Conservation (phyloP, 2,797 vertebrate species). For the Acanthornis magna region DNA sequence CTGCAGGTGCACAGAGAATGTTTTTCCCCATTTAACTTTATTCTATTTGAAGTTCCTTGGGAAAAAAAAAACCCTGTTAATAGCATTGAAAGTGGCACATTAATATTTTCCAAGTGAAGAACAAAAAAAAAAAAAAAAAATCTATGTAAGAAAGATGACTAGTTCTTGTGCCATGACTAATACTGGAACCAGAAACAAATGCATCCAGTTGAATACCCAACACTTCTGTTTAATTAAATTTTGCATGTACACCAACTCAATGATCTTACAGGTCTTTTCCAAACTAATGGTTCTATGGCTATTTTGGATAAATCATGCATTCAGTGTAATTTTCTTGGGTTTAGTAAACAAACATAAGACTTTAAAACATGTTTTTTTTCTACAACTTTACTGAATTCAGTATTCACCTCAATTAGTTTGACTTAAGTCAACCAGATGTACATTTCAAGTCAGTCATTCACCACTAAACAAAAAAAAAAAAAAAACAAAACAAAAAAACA, state of each 20-base stretch:
- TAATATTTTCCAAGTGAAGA: neutral
- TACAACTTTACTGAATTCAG: neutral
- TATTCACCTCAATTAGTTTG: neutral
- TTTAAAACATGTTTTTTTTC: neutral
- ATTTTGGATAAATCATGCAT: neutral
- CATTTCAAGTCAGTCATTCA: neutral
- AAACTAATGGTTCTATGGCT: neutral
- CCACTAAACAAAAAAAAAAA: neutral
- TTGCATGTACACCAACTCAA: accelerated
- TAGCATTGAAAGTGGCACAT: neutral
- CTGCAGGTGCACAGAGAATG: neutral
- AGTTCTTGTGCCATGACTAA: neutral
- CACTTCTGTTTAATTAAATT: neutral
- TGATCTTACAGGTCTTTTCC: neutral
- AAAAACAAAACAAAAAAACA: neutral
- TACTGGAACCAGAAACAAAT: neutral
- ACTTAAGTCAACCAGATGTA: neutral
- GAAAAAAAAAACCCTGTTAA: neutral
- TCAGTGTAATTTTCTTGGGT: neutral
- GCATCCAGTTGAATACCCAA: neutral
- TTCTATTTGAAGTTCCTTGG: neutral
- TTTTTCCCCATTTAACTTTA: neutral
- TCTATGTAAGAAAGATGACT: neutral
- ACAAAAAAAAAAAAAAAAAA: neutral
- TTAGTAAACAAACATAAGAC: neutral